A percentile compares a stretch with the other conserved stretches of the same genome.
phyloP scores from a whole-genome alignment of 2,113 vertebrate genomes.

The Asarcornis scutulata region DNA sequence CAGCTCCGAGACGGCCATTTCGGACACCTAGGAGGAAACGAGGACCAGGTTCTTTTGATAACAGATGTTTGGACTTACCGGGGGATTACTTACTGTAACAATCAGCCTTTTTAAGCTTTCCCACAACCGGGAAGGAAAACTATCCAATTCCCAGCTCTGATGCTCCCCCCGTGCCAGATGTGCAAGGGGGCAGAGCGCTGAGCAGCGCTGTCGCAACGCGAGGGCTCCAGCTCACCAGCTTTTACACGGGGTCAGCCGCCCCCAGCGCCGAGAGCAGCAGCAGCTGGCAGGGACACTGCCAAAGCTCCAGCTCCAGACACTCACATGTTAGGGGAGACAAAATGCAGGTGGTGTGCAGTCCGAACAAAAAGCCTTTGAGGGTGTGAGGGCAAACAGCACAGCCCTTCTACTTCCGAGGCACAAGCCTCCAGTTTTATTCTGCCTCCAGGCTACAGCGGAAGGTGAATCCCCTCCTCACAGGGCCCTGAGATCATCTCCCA shows the following conservation, averaged over 20 bases:
- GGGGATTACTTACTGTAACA: neutral
- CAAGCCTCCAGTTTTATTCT: neutral
- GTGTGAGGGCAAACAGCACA: neutral
- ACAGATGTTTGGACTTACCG: neutral
- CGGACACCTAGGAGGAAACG: conserved; percentile 87
- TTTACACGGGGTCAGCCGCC: neutral
- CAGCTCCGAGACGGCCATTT: conserved; percentile 98
- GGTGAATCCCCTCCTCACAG: neutral
- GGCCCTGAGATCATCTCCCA: neutral
- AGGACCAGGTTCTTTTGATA: neutral
- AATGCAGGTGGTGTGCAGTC: neutral
- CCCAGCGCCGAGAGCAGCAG: neutral
- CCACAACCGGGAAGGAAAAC: neutral
- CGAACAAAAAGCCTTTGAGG: neutral
- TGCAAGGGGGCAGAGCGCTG: neutral
- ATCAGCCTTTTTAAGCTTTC: neutral
- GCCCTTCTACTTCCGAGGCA: neutral
- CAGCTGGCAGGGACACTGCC: neutral
- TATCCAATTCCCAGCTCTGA: neutral
- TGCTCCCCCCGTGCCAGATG: neutral
- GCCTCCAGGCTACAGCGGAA: neutral
- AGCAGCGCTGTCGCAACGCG: neutral
- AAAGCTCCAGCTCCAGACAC: neutral
- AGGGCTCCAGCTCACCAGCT: neutral
- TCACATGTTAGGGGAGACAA: neutral